These are phyloP conservation scores for Nysson spinosus DNA, from an alignment of 2,888 invertebrate species.

Conservation along the genomic window DNA sequence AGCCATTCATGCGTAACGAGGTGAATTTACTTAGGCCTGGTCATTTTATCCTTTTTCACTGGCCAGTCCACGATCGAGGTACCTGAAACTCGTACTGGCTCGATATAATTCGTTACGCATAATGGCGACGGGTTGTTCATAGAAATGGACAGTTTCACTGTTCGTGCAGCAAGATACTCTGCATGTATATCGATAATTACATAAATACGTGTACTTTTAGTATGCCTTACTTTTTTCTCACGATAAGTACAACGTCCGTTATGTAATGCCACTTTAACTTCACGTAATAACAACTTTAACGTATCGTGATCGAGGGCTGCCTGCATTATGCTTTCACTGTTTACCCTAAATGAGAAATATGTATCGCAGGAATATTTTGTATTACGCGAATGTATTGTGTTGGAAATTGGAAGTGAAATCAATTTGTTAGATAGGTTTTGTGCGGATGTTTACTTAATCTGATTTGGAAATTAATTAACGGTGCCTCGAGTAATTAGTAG, in stretches of 20 bases:
- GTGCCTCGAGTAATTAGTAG: too few relatives aligned
- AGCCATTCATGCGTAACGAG: constrained; percentile 46
- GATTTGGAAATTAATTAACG: too few relatives aligned
- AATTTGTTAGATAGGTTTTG: too few relatives aligned
- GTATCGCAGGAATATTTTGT: too few relatives aligned
- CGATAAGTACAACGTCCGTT: neutral
- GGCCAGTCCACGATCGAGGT: neutral
- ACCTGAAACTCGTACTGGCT: neutral
- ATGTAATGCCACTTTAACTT: too few relatives aligned
- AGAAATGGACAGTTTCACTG: neutral
- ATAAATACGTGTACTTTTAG: neutral
- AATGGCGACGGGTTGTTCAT: constrained; percentile 7
- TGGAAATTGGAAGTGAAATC: too few relatives aligned
- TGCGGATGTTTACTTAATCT: too few relatives aligned
- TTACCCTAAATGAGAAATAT: too few relatives aligned
- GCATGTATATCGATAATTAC: constrained; percentile 26
- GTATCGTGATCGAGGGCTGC: too few relatives aligned
- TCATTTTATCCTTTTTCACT: neutral
- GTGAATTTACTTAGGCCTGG: constrained; percentile 27
- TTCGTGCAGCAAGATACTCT: neutral
- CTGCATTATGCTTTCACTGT: too few relatives aligned
- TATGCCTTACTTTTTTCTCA: constrained; percentile 1
- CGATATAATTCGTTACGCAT: constrained; percentile 16
- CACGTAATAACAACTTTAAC: too few relatives aligned
- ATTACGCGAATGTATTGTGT: too few relatives aligned